phyloP scores from a whole-genome alignment of 1,140 invertebrate species.

The Ceratosolen fusciceps region DNA sequence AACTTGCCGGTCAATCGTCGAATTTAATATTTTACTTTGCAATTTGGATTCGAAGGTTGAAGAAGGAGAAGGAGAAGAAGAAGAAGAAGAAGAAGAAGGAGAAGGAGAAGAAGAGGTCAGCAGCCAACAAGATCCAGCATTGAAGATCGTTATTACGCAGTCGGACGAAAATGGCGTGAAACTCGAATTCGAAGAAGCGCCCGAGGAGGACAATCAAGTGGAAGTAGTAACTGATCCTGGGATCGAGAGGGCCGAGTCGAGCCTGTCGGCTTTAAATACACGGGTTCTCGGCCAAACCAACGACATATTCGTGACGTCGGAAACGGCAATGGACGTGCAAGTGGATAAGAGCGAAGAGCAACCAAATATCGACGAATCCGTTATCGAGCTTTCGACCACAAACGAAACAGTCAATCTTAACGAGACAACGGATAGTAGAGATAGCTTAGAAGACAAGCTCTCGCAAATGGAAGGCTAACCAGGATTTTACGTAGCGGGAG shows the following conservation, averaged over 20 bases:
- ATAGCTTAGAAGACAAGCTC: conserved; percentile 68
- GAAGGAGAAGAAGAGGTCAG: too few species aligned
- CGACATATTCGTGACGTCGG: conserved; percentile 63
- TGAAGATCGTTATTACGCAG: conserved; percentile 43
- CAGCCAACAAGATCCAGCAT: not conserved
- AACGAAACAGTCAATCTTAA: conserved; percentile 64
- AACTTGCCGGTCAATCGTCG: not conserved
- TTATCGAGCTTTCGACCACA: conserved; percentile 56
- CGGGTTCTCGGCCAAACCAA: conserved; percentile 57
- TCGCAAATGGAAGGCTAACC: conserved; percentile 68
- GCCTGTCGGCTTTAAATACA: conserved; percentile 48
- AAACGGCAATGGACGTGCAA: conserved; percentile 51
- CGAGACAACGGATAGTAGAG: conserved; percentile 67
- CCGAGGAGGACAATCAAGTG: conserved; percentile 16
- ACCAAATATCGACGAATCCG: conserved; percentile 54
- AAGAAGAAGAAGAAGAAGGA: too few species aligned
- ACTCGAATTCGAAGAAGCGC: conserved; percentile 24
- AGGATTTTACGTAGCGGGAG: not conserved
- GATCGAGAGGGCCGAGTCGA: conserved; percentile 45
- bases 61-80: too few species aligned
- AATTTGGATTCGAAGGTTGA: conserved; percentile 5
- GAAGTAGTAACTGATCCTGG: not conserved
- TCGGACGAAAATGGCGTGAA: conserved; percentile 34
- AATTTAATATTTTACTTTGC: not conserved
- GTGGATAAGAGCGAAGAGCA: conserved; percentile 49